Percentiles rank a stretch among this genome's conserved stretches.
Conservation (phyloP, 2,113 vertebrate genomes). For the Andinoacara biseriatus region DNA sequence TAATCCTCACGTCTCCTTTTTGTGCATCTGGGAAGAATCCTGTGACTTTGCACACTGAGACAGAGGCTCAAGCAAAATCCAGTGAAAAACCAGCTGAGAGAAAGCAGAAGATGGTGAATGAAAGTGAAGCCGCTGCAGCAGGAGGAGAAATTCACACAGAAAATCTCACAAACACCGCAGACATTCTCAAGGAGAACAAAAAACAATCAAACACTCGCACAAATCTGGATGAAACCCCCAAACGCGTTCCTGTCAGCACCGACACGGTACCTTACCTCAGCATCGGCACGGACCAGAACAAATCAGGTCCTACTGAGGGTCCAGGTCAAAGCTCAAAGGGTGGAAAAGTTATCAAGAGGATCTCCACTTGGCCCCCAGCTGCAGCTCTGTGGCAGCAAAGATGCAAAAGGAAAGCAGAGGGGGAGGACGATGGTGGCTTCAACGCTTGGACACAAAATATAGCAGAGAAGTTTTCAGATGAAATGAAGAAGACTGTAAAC, state of each 20-base stretch:
- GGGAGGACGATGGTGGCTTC: conserved; percentile 2
- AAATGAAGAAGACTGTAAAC: background rate
- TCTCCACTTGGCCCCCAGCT: conserved; percentile 76
- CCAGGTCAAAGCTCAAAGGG: background rate
- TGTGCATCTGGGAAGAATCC: background rate
- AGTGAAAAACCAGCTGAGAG: background rate
- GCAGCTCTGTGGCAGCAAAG: conserved; percentile 70
- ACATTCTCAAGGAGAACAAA: background rate
- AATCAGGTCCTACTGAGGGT: conserved; percentile 5
- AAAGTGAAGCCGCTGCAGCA: background rate
- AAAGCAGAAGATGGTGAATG: background rate
- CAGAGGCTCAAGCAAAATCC: background rate
- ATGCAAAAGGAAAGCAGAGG: conserved; percentile 23
- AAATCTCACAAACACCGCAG: background rate
- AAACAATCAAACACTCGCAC: background rate
- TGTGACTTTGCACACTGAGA: background rate
- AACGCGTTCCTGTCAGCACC: background rate
- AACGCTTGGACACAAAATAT: background rate
- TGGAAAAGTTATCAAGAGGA: conserved; percentile 48
- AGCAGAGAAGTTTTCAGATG: background rate
- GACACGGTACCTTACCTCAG: conserved; percentile 74
- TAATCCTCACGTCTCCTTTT: conserved; percentile 56
- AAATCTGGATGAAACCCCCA: background rate
- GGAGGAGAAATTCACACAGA: background rate
- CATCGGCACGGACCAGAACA: conserved; percentile 60